phyloP scores from a whole-genome alignment of 2,113 vertebrate species.

The Plecturocebus donacophilus region DNA sequence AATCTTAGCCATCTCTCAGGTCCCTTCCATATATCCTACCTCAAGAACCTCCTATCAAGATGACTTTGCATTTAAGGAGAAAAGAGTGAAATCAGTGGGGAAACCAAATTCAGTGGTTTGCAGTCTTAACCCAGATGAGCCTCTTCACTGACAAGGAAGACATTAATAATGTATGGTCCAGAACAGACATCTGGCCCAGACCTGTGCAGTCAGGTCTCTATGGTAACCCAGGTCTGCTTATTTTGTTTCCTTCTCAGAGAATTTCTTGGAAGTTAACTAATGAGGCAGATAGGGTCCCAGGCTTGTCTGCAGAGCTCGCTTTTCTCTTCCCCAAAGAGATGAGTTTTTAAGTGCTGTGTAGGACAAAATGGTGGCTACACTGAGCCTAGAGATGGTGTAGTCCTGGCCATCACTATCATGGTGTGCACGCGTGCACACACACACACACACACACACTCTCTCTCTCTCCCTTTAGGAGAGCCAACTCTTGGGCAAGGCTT shows the following conservation, averaged over 20 bases:
- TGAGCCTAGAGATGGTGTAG: background rate
- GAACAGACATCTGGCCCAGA: background rate
- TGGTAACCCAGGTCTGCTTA: background rate
- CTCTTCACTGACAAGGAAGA: background rate
- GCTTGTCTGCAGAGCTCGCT: background rate
- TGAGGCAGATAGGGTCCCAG: background rate
- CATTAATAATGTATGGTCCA: background rate
- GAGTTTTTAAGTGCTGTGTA: background rate
- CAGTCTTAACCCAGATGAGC: background rate
- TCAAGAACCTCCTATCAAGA: background rate
- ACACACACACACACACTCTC: background rate
- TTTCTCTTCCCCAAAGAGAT: background rate
- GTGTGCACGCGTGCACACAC: background rate
- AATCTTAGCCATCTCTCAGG: background rate
- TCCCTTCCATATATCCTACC: background rate
- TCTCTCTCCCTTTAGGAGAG: background rate
- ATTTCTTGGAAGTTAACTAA: background rate
- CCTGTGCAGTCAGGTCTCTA: background rate
- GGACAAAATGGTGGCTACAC: background rate
- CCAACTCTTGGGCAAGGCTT: background rate
- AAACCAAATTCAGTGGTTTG: background rate
- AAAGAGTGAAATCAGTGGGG: background rate
- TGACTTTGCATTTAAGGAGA: background rate
- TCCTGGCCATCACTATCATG: too few relatives aligned
- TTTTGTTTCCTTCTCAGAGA: background rate